phyloP scores from a whole-genome alignment of 2,113 vertebrate species.

The Ciconia boyciana region DNA sequence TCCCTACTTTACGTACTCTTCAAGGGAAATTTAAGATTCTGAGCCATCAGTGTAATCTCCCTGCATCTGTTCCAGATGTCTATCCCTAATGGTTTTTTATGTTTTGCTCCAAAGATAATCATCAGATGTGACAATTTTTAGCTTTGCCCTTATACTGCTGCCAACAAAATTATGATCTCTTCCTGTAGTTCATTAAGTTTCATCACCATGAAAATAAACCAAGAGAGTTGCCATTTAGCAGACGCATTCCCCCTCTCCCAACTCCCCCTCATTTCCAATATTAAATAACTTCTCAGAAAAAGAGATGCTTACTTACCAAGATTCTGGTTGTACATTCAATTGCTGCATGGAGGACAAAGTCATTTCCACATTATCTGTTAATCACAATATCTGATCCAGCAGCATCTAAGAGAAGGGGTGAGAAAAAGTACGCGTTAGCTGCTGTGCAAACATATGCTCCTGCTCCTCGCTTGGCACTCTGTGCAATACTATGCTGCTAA shows the following conservation, averaged over 20 bases:
- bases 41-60: neutral
- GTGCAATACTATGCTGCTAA: neutral
- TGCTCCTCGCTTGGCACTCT: neutral
- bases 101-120: conserved; percentile 1
- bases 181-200: conserved; percentile 12
- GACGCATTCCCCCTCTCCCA: neutral
- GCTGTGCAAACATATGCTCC: neutral
- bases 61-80: conserved; percentile 7
- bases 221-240: neutral
- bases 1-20: neutral
- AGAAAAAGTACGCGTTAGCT: neutral
- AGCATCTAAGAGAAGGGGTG: neutral
- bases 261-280: neutral
- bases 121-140: conserved; percentile 15
- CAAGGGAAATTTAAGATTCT: neutral
- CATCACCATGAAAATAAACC: neutral
- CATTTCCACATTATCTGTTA: neutral
- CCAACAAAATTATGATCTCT: conserved; percentile 8
- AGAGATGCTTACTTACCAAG: neutral
- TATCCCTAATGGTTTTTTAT: neutral
- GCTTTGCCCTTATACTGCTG: conserved; percentile 6
- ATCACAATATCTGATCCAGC: neutral
- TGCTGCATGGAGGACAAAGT: neutral
- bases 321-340: neutral
- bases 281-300: neutral